Evolutionary conservation across 2,113 vertebrate species (phyloP).

Genomic region (Gymnarchus niloticus): DNA sequence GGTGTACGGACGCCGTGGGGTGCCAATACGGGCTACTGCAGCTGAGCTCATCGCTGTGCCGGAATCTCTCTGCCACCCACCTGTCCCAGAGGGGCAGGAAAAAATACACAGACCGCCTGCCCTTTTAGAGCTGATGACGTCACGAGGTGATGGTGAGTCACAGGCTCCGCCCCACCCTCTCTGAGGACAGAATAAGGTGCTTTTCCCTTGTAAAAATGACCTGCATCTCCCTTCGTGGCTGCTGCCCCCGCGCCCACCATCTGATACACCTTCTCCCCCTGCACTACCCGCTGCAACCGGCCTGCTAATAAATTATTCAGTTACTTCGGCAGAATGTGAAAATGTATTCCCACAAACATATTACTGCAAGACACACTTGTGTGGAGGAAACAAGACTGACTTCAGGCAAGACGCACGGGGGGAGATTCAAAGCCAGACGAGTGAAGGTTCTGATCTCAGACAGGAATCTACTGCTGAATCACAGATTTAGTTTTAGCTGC

Average conservation of each 20-base stretch:
- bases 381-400: background rate
- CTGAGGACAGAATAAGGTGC: background rate
- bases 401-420: background rate
- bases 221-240: too few species aligned
- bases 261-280: background rate
- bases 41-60: background rate
- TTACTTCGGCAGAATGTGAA: background rate
- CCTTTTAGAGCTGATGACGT: background rate
- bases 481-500: background rate
- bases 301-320: background rate
- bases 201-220: too few species aligned
- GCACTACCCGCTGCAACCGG: background rate
- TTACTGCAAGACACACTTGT: background rate
- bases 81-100: background rate
- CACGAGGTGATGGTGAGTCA: background rate
- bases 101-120: background rate
- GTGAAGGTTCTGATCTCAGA: background rate
- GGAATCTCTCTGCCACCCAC: background rate
- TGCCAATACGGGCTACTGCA: too few species aligned
- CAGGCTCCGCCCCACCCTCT: background rate
- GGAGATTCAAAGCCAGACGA: background rate
- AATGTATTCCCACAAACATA: background rate
- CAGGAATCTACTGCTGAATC: background rate
- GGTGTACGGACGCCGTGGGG: background rate
- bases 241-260: background rate